These are phyloP conservation scores for Frieseomelitta varia DNA, from an alignment of 1,140 invertebrate genomes.

Conservation along the genomic window DNA sequence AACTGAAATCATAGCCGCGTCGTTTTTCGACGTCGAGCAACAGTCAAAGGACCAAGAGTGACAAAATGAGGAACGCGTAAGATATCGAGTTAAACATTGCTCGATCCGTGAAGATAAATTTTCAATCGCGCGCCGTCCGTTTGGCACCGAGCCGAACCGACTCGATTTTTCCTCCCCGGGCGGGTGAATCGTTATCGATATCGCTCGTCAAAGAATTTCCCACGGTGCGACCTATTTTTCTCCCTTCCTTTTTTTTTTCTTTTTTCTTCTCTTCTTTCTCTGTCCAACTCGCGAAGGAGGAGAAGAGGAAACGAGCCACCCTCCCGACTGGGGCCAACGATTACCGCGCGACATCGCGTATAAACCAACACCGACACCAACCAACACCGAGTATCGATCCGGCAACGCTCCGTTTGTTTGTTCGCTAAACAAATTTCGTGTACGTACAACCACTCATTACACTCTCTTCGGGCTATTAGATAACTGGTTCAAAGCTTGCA, in stretches of 20 bases:
- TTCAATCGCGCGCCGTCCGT: constrained; percentile 14
- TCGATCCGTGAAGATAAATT: constrained; percentile 45
- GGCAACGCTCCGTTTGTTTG: background rate
- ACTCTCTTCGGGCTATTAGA: background rate
- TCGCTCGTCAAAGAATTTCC: constrained; percentile 16
- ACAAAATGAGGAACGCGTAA: constrained; percentile 8
- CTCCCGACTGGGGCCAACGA: background rate
- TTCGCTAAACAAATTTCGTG: constrained; percentile 24
- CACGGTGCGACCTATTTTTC: background rate
- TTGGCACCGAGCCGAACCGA: constrained; percentile 38
- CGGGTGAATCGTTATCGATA: constrained; percentile 10
- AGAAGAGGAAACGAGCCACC: background rate
- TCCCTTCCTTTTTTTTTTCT: no score
- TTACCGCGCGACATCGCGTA: background rate
- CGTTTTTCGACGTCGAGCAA: background rate
- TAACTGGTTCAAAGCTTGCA: constrained; percentile 12
- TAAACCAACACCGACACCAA: background rate
- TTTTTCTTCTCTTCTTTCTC: no score
- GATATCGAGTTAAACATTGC: background rate
- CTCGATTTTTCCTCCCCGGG: constrained; percentile 25
- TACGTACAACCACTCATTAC: background rate
- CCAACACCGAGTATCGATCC: background rate
- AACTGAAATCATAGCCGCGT: background rate
- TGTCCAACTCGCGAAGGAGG: no score
- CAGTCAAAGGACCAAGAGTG: background rate